Conservation (phyloP, 2,797 vertebrate species). For the Propithecus perrieri region DNA sequence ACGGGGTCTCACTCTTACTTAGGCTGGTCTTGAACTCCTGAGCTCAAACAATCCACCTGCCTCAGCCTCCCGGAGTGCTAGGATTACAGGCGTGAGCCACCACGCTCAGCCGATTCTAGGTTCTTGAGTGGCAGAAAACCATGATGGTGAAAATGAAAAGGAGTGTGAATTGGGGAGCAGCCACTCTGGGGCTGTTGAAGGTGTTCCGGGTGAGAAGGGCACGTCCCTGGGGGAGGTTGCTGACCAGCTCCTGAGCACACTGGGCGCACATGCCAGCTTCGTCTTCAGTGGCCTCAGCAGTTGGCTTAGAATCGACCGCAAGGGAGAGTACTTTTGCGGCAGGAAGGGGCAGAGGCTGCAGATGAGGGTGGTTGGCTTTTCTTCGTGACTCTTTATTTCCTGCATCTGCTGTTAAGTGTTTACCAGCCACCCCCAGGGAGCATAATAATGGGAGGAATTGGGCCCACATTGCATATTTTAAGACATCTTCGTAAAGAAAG, state of each 20-base stretch:
- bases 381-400: not conserved
- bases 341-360: not conserved
- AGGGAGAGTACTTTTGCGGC: not conserved
- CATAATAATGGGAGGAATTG: not conserved
- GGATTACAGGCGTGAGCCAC: too few relatives aligned
- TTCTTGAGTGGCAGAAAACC: too few relatives aligned
- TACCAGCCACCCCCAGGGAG: not conserved
- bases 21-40: too few relatives aligned
- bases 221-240: not conserved
- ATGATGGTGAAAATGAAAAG: not conserved
- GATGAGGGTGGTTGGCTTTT: not conserved
- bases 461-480: not conserved
- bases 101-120: not conserved
- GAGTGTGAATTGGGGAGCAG: not conserved
- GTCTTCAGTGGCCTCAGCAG: not conserved
- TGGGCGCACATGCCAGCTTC: not conserved
- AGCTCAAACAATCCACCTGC: too few relatives aligned
- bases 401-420: not conserved
- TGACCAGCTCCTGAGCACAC: not conserved
- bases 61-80: too few relatives aligned
- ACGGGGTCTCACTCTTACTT: too few relatives aligned
- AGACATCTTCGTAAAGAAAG: not conserved
- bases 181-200: not conserved
- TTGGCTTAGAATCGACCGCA: not conserved
- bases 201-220: not conserved